Evolutionary conservation across 1,140 invertebrate species (phyloP), one percentile per base, ranked within the genome.

Genomic region (Drosophila grimshawi): DNA sequence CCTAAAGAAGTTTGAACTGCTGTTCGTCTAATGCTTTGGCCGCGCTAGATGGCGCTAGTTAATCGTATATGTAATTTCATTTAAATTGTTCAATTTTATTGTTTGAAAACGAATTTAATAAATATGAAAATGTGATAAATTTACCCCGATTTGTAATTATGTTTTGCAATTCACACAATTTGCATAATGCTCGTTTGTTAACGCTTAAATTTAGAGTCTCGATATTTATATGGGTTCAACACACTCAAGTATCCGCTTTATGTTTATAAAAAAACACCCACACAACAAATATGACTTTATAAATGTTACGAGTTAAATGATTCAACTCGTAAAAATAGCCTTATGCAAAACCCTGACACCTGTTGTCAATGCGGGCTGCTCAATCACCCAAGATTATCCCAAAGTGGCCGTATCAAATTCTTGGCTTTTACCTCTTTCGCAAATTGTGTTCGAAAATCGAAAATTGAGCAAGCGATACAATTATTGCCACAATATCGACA

Each of bases 361-460:
- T 85, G 78, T 67, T 73, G 7, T 8, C 7, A 55, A 60, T 41
- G 29, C 41, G 35, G 32, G 35, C 30, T 33, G 69, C 59, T 65
- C 65, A 60, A 64, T 62, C 53, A 55, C 3, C 10, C 39, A 43
- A n/a, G 39, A 5, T 39, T 55, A 63, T 59, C 64, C 65, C 65
- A 56, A 61, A 49, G 52, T 43, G 11, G 43, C 45, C 59, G 11
- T 62, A 55, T 64, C 39, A 57, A 68, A 86, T 86, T 86, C 81
- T 86, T 76, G 46, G 62, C 70, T 81, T 72, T 86, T 81, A 78
- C 81, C 64, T 86, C 78, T 86, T 85, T 86, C 69, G 81, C 77
- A 85, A 86, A 64, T 39, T 43, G 5, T 37, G 41, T 66, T 64
- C 69, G 39, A 81, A 76, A 86, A 79, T 81, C 76, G 70, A 65